phyloP scores from a whole-genome alignment of 2,888 invertebrate species.

The Drosophila sordidapex region DNA sequence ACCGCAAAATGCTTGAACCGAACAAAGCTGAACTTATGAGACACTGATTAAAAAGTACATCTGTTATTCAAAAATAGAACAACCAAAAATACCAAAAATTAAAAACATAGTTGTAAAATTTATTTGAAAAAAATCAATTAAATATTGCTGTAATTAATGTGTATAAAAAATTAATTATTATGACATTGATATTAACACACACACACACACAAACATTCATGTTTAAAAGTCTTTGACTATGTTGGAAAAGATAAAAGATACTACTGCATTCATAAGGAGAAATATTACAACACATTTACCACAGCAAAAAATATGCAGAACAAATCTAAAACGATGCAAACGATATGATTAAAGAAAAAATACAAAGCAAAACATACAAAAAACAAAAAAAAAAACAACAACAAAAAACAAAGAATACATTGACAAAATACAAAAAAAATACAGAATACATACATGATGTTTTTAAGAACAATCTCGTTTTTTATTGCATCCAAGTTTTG shows the following conservation, averaged over 20 bases:
- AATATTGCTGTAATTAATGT: slow-evolving; percentile 75
- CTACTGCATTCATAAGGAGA: slow-evolving; percentile 41
- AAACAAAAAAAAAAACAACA: slow-evolving; percentile 13
- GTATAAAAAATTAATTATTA: slow-evolving; percentile 72
- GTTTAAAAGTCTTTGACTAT: slow-evolving; percentile 49
- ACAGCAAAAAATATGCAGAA: slow-evolving; percentile 37
- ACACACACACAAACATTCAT: slow-evolving; percentile 33
- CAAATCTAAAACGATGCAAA: slow-evolving; percentile 47
- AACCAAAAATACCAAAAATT: slow-evolving; percentile 17
- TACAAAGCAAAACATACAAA: slow-evolving; percentile 1
- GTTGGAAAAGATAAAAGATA: slow-evolving; percentile 29
- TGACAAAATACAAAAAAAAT: slow-evolving; percentile 28
- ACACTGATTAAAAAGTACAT: slow-evolving; percentile 41
- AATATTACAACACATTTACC: slow-evolving; percentile 38
- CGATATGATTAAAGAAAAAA: slow-evolving; percentile 42
- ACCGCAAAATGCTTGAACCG: slow-evolving; percentile 48
- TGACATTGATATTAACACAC: slow-evolving; percentile 52
- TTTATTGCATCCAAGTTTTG: slow-evolving; percentile 6
- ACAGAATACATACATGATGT: slow-evolving; percentile 67
- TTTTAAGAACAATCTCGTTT: slow-evolving; percentile 58
- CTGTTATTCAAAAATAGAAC: slow-evolving; percentile 7
- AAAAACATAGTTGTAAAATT: slow-evolving; percentile 60
- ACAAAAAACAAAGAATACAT: slow-evolving; percentile 22
- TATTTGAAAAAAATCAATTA: slow-evolving; percentile 66
- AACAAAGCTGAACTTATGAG: slow-evolving; percentile 59